A percentile compares a stretch with the other conserved stretches of the same genome.
Evolutionary conservation across 1,140 invertebrate genomes (phyloP).

Genomic region (Bombus turneri): DNA sequence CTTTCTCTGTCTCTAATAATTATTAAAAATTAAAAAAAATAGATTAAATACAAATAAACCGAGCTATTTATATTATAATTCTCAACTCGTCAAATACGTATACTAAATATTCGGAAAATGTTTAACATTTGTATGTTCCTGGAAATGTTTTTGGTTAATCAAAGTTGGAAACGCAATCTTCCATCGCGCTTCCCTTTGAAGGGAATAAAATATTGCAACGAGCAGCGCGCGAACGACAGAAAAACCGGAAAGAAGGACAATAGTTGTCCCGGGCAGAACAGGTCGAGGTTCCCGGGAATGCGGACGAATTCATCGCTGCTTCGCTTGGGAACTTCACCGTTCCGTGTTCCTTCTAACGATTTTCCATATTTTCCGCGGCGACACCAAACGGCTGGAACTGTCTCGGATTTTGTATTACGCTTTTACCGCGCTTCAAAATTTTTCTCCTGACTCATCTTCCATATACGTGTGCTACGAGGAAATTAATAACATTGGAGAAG

Average conservation of each 20-base stretch:
- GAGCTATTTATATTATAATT: too few relatives aligned
- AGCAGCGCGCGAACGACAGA: constrained; percentile 48
- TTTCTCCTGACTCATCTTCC: background rate
- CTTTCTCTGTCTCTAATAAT: too few relatives aligned
- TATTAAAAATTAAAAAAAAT: too few relatives aligned
- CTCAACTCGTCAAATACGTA: too few relatives aligned
- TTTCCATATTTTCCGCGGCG: constrained; percentile 65
- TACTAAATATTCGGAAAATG: too few relatives aligned
- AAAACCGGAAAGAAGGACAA: constrained; percentile 56
- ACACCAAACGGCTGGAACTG: constrained; percentile 12
- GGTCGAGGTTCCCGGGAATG: constrained; percentile 16
- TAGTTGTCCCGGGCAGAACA: constrained; percentile 38
- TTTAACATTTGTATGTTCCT: background rate
- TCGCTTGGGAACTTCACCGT: constrained; percentile 44
- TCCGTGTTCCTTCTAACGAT: constrained; percentile 67
- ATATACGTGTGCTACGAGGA: background rate
- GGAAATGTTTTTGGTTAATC: background rate
- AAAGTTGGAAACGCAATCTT: background rate
- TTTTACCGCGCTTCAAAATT: background rate
- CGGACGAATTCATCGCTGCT: constrained; percentile 58
- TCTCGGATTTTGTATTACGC: constrained; percentile 30
- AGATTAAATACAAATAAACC: too few relatives aligned
- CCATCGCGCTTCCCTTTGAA: constrained; percentile 41
- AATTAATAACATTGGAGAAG: background rate
- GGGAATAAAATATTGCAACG: constrained; percentile 65